phyloP scores from a whole-genome alignment of 2,113 vertebrate genomes.

The Neolamprologus cancellatus region DNA sequence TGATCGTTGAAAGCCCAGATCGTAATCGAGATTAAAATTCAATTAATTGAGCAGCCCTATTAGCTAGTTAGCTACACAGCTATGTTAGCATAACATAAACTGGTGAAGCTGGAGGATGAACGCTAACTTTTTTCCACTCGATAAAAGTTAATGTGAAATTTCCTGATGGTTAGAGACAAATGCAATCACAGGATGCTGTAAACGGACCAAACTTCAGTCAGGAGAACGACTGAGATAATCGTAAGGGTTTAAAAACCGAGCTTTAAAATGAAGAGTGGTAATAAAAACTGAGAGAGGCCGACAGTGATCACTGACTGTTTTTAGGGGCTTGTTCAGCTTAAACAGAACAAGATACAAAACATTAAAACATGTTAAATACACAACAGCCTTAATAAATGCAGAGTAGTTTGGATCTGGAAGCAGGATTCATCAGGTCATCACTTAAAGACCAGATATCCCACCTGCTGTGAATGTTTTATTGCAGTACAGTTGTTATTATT shows the following conservation, averaged over 20 bases:
- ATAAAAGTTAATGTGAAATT: fast-evolving
- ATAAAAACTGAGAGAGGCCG: not conserved
- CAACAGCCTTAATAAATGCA: not conserved
- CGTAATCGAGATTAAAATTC: too few species aligned
- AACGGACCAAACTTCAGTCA: fast-evolving
- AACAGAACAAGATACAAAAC: fast-evolving
- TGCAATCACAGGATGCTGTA: not conserved
- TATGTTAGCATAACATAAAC: not conserved
- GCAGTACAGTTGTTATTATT: not conserved
- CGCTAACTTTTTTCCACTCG: not conserved
- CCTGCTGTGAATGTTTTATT: not conserved
- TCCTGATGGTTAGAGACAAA: fast-evolving
- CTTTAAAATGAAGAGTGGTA: fast-evolving
- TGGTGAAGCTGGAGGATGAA: not conserved
- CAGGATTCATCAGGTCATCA: not conserved
- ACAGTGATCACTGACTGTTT: fast-evolving
- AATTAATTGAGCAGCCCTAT: too few species aligned
- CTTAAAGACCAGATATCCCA: not conserved
- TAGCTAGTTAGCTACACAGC: not conserved
- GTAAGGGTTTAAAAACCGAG: not conserved
- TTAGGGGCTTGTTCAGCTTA: fast-evolving
- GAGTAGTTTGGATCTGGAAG: not conserved
- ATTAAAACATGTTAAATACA: not conserved
- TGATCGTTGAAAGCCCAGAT: too few species aligned
- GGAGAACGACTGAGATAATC: not conserved